Evolutionary conservation across 2,888 invertebrate species (phyloP).

Genomic region (Salticus scenicus): DNA sequence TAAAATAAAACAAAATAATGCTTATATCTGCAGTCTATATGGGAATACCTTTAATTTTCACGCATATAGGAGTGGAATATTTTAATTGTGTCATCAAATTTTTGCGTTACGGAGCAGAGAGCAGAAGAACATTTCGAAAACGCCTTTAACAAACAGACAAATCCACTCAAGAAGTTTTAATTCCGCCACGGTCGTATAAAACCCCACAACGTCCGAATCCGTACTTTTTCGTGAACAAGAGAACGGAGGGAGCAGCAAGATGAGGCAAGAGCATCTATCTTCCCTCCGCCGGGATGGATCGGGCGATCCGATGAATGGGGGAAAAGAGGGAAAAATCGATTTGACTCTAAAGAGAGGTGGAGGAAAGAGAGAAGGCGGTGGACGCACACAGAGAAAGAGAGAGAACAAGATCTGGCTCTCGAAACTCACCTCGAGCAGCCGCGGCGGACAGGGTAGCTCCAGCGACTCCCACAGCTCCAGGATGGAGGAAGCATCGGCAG

Average conservation of each 20-base stretch:
- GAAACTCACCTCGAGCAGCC: constrained; percentile 58
- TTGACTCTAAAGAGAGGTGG: background rate
- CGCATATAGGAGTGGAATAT: too few species aligned
- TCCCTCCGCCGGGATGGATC: constrained; percentile 1
- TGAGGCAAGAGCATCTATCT: background rate
- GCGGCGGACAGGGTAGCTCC: constrained; percentile 60
- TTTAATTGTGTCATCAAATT: too few species aligned
- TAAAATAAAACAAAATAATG: too few species aligned
- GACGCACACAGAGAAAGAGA: constrained; percentile 32
- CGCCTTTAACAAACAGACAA: too few species aligned
- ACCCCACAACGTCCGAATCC: background rate
- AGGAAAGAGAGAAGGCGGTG: background rate
- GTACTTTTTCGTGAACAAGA: background rate
- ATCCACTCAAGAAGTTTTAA: too few species aligned
- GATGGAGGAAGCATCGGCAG: constrained; percentile 75
- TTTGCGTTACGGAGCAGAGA: too few species aligned
- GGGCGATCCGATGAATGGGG: constrained; percentile 19
- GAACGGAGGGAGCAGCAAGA: background rate
- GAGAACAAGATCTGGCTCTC: constrained; percentile 13
- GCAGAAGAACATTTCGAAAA: too few species aligned
- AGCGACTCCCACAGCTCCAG: constrained; percentile 76
- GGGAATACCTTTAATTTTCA: too few species aligned
- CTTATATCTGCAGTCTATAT: too few species aligned
- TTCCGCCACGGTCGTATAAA: too few species aligned
- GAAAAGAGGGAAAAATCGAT: constrained; percentile 10